phyloP scores from a whole-genome alignment of 2,113 vertebrate species.

The Patagioenas fasciata region DNA sequence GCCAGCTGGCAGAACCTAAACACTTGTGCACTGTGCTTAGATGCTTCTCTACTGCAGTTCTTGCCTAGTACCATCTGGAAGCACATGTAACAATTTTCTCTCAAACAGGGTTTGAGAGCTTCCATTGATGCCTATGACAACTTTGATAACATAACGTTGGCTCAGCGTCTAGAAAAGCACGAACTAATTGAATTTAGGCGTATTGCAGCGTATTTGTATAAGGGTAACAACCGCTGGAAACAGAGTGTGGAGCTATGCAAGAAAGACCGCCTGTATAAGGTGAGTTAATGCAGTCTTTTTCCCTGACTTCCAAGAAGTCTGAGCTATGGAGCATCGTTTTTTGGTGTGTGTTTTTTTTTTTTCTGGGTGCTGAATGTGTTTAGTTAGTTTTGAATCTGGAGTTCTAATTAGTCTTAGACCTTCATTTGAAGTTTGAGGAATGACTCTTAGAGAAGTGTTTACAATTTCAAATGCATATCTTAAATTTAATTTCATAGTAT shows the following conservation, averaged over 20 bases:
- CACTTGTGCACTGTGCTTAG: background rate
- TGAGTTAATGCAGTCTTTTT: conserved; percentile 15
- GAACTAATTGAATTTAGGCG: conserved; percentile 90
- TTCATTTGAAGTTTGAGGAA: background rate
- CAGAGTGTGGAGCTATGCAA: conserved; percentile 94
- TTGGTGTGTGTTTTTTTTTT: no score
- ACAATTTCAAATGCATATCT: background rate
- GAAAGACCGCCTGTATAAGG: conserved; percentile 91
- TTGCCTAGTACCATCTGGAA: background rate
- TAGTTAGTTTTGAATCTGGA: background rate
- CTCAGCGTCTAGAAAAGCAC: conserved; percentile 88
- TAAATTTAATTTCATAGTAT: background rate
- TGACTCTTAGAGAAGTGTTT: background rate
- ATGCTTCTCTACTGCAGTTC: background rate
- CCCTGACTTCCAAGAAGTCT: background rate
- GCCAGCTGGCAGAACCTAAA: background rate
- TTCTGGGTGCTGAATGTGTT: background rate
- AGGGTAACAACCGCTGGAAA: conserved; percentile 89
- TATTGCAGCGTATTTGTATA: conserved; percentile 90
- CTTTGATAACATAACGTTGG: conserved; percentile 88
- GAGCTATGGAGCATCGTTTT: background rate
- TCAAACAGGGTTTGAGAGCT: conserved; percentile 83
- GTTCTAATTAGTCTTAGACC: background rate
- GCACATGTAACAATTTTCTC: background rate
- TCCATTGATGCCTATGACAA: conserved; percentile 91